Evolutionary conservation across 2,113 vertebrate species (phyloP), one percentile per base, ranked within the genome.

Genomic region (Thomomys bottae): DNA sequence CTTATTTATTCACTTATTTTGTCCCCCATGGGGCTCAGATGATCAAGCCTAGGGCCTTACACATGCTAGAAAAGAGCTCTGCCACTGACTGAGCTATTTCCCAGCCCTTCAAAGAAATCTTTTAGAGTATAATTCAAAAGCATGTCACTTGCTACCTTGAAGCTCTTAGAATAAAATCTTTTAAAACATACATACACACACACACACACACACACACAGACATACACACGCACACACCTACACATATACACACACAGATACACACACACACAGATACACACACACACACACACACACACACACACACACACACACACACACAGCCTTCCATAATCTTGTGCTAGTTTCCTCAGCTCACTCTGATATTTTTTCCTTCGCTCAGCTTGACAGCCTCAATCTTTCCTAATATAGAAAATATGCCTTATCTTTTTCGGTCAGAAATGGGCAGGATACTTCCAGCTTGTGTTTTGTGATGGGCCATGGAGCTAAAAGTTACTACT

Each of bases 381-480:
- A 26, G 6, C 17, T 14, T 38, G 24, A 3, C 32, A 40, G 49
- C 36, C 63, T 59, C n/a, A 5, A 49, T 87, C 72, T 72, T 84
- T 63, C 30, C 81, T 71, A 49, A 36, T 38, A 2, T 38, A 34
- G 17, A n/a, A 63, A 61, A 9, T 5, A 34, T 26, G 7, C 30
- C 67, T 73, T 78, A n/a, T 36, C 70, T n/a, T 73, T 73, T 68
- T 40, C 10, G 68, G 34, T 6, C 28, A 82, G 34, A 36, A 36
- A 67, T 12, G 26, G 63, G 40, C 61, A 75, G 36, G 40, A 64
- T 11, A 59, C 7, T 23, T 54, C 21, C 36, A 9, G 20, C 6
- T 61, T 81, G 57, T 90, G 12, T 76, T 82, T 84, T 93, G 30
- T 85, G 49, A 54, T 42, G 86, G 59, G 20, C 40, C 54, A 18